These are phyloP conservation scores for Drosophila persimilis DNA, from an alignment of 1,140 invertebrate species.

Conservation along the genomic window DNA sequence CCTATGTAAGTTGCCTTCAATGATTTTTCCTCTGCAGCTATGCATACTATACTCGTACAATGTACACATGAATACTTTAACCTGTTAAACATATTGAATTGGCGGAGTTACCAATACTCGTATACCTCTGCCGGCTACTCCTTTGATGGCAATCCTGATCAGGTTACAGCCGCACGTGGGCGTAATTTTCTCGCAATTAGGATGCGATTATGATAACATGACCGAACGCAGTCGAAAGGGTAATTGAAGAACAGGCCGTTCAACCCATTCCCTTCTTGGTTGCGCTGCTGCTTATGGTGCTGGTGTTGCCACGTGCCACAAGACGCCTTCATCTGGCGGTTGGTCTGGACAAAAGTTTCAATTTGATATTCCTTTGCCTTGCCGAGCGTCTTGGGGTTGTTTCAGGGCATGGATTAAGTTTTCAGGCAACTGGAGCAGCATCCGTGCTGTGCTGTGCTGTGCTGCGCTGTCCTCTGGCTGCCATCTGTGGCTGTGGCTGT, in stretches of 20 bases:
- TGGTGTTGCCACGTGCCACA: slow-evolving; percentile 62
- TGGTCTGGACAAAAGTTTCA: slow-evolving; percentile 55
- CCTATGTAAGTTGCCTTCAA: too few relatives aligned
- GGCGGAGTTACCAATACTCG: not conserved
- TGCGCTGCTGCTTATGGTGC: slow-evolving; percentile 15
- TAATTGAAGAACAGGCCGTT: slow-evolving; percentile 69
- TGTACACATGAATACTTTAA: too few relatives aligned
- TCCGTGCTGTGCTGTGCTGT: not conserved
- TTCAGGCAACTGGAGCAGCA: slow-evolving; percentile 19
- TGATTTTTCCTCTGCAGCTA: too few relatives aligned
- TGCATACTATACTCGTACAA: too few relatives aligned
- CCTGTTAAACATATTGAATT: slow-evolving; percentile 7
- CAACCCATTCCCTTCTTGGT: slow-evolving; percentile 29
- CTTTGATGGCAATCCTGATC: slow-evolving; percentile 73
- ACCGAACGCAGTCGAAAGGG: slow-evolving; percentile 63
- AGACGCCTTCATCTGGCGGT: slow-evolving; percentile 48
- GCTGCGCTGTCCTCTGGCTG: slow-evolving; percentile 6
- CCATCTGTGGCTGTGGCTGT: slow-evolving; percentile 8
- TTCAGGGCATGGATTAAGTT: slow-evolving; percentile 64
- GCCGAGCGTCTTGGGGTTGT: slow-evolving; percentile 66
- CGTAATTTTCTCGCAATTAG: slow-evolving; percentile 83
- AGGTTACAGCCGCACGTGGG: slow-evolving; percentile 81
- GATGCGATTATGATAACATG: slow-evolving; percentile 83
- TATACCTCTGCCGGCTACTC: slow-evolving; percentile 26
- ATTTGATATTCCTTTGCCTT: slow-evolving; percentile 59